Evolutionary conservation across 2,113 vertebrate species (phyloP).

Genomic region (Phocoena sinus): DNA sequence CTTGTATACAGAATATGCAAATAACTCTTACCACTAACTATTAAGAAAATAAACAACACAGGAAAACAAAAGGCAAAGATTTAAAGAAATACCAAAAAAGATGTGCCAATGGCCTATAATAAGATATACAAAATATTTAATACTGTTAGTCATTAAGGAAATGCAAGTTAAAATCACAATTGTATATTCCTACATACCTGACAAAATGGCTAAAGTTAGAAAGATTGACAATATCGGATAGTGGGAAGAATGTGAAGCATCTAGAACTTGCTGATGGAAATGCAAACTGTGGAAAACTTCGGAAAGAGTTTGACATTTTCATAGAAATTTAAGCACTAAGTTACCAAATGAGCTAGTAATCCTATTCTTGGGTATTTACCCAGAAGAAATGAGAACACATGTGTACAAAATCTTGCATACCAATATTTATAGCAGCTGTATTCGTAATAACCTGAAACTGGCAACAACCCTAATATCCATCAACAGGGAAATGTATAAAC

Average conservation of each 20-base stretch:
- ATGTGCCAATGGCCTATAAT: too few relatives aligned
- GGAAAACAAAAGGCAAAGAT: background rate
- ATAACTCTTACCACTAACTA: background rate
- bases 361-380: background rate
- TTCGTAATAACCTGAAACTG: background rate
- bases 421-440: background rate
- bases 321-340: background rate
- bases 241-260: background rate
- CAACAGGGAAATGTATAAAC: background rate
- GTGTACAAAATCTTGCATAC: background rate
- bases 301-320: background rate
- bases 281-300: background rate
- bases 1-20: background rate
- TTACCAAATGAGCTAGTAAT: background rate
- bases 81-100: background rate
- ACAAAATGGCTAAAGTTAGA: background rate
- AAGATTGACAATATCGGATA: background rate
- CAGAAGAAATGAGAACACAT: constrained; percentile 36
- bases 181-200: background rate
- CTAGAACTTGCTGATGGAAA: background rate
- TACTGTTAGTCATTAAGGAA: background rate
- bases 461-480: background rate
- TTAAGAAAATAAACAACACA: background rate
- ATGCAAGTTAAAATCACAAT: background rate
- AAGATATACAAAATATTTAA: background rate